Evolutionary conservation across 2,113 vertebrate genomes (phyloP).

Genomic region (Trematomus loennbergii): DNA sequence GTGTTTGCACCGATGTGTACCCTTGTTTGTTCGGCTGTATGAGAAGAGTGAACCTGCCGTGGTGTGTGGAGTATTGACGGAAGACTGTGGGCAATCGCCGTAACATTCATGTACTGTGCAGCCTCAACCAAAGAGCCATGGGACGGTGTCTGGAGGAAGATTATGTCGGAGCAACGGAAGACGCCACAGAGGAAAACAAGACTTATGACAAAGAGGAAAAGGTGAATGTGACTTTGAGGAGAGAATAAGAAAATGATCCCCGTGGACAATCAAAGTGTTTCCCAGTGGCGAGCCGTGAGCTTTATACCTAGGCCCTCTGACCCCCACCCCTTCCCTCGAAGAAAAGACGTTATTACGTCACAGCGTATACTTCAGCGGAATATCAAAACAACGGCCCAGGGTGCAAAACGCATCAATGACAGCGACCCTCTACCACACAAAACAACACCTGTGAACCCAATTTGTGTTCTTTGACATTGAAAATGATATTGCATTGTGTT

Average conservation of each 20-base stretch:
- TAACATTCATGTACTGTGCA: conserved; percentile 68
- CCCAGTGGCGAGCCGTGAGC: too few species aligned
- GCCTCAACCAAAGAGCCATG: conserved; percentile 53
- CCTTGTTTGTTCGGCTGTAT: conserved; percentile 10
- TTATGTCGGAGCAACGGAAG: conserved; percentile 36
- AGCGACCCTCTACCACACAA: too few species aligned
- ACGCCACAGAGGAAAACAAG: conserved; percentile 23
- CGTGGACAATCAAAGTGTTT: not conserved
- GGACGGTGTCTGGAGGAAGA: conserved; percentile 50
- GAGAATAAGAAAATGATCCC: conserved; percentile 24
- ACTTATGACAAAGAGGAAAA: conserved; percentile 8
- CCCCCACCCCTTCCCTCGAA: too few species aligned
- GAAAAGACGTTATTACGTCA: too few species aligned
- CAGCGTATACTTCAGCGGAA: too few species aligned
- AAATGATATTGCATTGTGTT: too few species aligned
- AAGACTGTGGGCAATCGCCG: conserved; percentile 57
- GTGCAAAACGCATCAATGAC: too few species aligned
- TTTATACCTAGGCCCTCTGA: too few species aligned
- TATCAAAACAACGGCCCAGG: too few species aligned
- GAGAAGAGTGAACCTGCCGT: conserved; percentile 22
- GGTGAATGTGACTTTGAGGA: conserved; percentile 20
- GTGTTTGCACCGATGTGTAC: conserved; percentile 25
- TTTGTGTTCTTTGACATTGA: too few species aligned
- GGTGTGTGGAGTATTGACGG: conserved; percentile 58
- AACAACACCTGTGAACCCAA: too few species aligned